Evolutionary conservation across 2,797 vertebrate genomes (phyloP).

Genomic region (Channa striata): DNA sequence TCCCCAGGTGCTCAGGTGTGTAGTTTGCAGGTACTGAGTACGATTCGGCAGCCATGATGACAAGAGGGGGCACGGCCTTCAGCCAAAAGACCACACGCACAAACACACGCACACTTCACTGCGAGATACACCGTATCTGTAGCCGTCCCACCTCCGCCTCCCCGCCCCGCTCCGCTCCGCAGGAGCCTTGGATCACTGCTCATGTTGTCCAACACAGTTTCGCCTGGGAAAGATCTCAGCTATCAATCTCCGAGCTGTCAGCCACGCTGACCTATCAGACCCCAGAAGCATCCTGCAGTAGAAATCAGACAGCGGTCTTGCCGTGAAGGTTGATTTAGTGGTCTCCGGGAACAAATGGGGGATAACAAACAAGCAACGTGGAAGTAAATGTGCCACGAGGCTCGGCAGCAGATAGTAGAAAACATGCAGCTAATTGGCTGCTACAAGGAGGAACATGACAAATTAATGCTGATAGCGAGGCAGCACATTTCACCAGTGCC

Average conservation of each 20-base stretch:
- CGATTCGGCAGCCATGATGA: slow-evolving; percentile 48
- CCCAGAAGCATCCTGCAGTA: slow-evolving; percentile 54
- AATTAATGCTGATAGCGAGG: slow-evolving; percentile 21
- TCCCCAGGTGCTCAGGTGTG: slow-evolving; percentile 38
- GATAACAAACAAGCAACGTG: slow-evolving; percentile 49
- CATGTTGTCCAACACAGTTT: slow-evolving; percentile 73
- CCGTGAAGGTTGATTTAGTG: slow-evolving; percentile 68
- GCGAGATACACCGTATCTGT: slow-evolving; percentile 35
- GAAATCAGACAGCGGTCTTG: slow-evolving; percentile 72
- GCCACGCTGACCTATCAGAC: slow-evolving; percentile 65
- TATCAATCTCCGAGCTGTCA: slow-evolving; percentile 80
- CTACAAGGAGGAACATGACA: slow-evolving; percentile 33
- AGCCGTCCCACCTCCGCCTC: slow-evolving; percentile 47
- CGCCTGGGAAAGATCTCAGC: slow-evolving; percentile 73
- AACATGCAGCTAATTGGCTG: slow-evolving; percentile 48
- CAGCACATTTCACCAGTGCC: slow-evolving; percentile 15
- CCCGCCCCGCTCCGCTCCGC: slow-evolving; percentile 41
- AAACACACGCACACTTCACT: slow-evolving; percentile 23
- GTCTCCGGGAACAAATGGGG: slow-evolving; percentile 21
- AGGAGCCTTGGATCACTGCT: slow-evolving; percentile 74
- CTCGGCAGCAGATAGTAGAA: slow-evolving; percentile 23
- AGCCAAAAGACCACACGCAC: slow-evolving; percentile 52
- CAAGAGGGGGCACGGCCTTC: slow-evolving; percentile 29
- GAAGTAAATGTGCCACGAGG: slow-evolving; percentile 56
- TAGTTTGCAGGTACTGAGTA: slow-evolving; percentile 42